phyloP scores from a whole-genome alignment of 2,888 invertebrate species.

The Melangyna quadrimaculata region DNA sequence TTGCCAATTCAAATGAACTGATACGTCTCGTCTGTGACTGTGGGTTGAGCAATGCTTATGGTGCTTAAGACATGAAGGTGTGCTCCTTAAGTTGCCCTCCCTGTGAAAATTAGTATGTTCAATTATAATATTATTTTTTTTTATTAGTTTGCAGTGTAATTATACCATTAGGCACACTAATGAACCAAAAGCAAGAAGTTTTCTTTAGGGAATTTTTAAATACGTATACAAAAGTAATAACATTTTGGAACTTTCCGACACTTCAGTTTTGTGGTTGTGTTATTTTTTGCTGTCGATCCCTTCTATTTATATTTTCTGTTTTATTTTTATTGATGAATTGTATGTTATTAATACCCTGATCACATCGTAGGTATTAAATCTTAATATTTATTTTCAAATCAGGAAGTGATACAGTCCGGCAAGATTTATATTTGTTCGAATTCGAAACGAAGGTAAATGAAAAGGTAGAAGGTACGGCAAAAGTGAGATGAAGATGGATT shows the following conservation, averaged over 20 bases:
- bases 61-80: neutral
- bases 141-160: neutral
- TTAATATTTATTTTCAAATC: slow-evolving; percentile 24
- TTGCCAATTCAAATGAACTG: neutral
- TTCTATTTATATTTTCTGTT: neutral
- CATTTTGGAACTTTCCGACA: neutral
- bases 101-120: neutral
- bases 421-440: neutral
- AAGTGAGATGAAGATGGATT: neutral
- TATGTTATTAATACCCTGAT: slow-evolving; percentile 40
- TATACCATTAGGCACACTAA: slow-evolving; percentile 10
- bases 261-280: neutral
- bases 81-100: neutral
- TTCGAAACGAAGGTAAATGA: neutral
- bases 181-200: neutral
- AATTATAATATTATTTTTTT: neutral
- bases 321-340: neutral
- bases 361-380: slow-evolving; percentile 43
- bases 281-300: neutral
- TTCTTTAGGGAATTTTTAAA: neutral
- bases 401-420: neutral
- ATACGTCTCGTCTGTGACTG: neutral
- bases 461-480: neutral
- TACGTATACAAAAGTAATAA: neutral
- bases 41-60: neutral